Evolutionary conservation across 1,140 invertebrate genomes (phyloP).

Genomic region (Bombus pascuorum): DNA sequence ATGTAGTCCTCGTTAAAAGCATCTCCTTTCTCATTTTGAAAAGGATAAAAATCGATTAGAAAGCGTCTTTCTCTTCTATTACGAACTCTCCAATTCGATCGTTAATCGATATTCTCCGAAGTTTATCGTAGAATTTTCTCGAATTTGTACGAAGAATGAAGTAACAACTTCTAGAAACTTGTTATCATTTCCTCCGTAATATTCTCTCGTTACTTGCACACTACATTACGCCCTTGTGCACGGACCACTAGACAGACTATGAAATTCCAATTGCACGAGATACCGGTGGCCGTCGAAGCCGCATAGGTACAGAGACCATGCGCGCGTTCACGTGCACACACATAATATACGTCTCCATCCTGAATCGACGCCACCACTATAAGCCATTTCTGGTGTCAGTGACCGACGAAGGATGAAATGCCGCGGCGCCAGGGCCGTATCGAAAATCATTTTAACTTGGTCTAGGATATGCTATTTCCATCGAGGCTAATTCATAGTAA

Average conservation of each 20-base stretch:
- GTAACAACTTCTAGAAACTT: not conserved
- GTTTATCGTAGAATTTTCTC: not conserved
- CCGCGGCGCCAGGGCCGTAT: constrained; percentile 41
- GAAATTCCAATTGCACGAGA: constrained; percentile 53
- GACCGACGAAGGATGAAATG: constrained; percentile 69
- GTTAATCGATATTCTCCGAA: not conserved
- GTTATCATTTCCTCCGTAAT: constrained; percentile 11
- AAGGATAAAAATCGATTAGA: not conserved
- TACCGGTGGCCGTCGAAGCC: constrained; percentile 35
- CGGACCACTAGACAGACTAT: constrained; percentile 38
- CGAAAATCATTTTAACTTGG: constrained; percentile 29
- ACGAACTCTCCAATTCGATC: not conserved
- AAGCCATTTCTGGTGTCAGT: constrained; percentile 62
- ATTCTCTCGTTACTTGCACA: constrained; percentile 10
- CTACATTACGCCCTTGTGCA: constrained; percentile 20
- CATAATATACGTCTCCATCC: constrained; percentile 18
- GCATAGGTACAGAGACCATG: constrained; percentile 34
- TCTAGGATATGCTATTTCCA: not conserved
- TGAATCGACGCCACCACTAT: constrained; percentile 45
- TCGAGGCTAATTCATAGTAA: not conserved
- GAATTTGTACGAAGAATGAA: not conserved
- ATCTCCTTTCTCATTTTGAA: too few species aligned
- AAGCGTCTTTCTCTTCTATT: not conserved
- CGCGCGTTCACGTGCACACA: constrained; percentile 12
- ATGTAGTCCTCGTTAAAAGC: not conserved